A percentile compares a stretch with the other conserved stretches of the same genome.
Evolutionary conservation across 2,797 vertebrate genomes (phyloP).

Genomic region (Pteronotus mesoamericanus): DNA sequence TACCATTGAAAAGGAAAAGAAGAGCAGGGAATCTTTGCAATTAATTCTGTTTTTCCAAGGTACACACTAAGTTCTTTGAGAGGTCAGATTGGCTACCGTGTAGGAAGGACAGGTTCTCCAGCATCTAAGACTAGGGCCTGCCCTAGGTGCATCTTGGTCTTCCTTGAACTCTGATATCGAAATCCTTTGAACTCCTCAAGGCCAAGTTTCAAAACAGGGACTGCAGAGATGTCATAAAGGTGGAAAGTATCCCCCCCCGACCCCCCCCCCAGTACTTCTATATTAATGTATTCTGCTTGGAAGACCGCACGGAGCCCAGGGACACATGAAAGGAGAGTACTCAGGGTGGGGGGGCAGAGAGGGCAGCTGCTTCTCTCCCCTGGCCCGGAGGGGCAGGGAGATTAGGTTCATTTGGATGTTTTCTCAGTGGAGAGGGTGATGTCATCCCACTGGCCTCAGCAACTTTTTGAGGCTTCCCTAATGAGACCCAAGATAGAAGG

Average conservation of each 20-base stretch:
- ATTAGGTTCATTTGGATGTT: not conserved
- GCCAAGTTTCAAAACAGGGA: slow-evolving; percentile 35
- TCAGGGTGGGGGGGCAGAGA: no score
- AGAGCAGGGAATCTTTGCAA: not conserved
- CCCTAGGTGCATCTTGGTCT: not conserved
- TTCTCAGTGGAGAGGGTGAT: not conserved
- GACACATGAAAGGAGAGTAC: not conserved
- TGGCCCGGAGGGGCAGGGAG: not conserved
- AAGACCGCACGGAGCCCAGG: not conserved
- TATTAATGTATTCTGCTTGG: not conserved
- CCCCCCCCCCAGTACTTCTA: not conserved
- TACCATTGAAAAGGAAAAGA: not conserved
- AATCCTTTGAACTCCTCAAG: slow-evolving; percentile 59
- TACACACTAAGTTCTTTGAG: not conserved
- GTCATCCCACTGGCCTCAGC: not conserved
- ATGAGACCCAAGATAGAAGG: not conserved
- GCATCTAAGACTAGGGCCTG: not conserved
- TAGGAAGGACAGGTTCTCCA: not conserved
- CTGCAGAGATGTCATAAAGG: not conserved
- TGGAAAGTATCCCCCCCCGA: not conserved
- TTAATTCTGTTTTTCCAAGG: not conserved
- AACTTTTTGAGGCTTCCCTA: not conserved
- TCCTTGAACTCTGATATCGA: slow-evolving; percentile 40
- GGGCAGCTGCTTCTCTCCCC: not conserved
- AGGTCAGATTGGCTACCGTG: not conserved